Percentiles rank a stretch among this genome's conserved stretches.
Conservation (phyloP, 1,140 invertebrate species). For the Aphaenogaster ashmeadi region DNA sequence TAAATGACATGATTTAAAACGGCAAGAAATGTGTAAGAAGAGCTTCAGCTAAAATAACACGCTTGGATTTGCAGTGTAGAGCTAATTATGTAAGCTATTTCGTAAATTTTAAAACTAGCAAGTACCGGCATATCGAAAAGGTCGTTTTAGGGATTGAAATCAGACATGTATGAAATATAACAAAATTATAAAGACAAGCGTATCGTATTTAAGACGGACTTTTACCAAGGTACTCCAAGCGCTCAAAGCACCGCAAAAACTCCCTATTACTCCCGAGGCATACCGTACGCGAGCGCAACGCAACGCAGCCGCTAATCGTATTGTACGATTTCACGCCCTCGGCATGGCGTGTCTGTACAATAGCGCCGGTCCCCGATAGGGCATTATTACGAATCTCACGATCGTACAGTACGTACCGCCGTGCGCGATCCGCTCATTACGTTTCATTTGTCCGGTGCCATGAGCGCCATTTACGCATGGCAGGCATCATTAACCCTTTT, state of each 20-base stretch:
- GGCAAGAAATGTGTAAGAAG: too few species aligned
- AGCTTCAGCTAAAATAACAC: background rate
- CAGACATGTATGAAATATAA: background rate
- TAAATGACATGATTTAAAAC: too few species aligned
- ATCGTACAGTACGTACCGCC: conserved; percentile 65
- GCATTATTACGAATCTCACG: conserved; percentile 75
- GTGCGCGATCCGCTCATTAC: conserved; percentile 73
- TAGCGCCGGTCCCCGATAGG: conserved; percentile 31
- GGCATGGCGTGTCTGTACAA: conserved; percentile 37
- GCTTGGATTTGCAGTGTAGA: background rate
- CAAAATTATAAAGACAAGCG: conserved; percentile 6
- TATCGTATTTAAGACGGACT: background rate
- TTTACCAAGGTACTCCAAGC: background rate
- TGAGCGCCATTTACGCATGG: conserved; percentile 75
- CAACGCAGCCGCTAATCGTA: conserved; percentile 68
- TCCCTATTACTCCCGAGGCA: background rate
- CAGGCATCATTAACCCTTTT: conserved; percentile 78
- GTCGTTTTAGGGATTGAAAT: background rate
- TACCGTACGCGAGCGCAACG: background rate
- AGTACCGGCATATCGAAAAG: background rate
- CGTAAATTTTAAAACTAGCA: background rate
- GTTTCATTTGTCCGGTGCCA: conserved; percentile 75
- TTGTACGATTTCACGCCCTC: conserved; percentile 74
- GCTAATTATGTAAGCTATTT: background rate
- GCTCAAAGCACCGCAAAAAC: background rate